Evolutionary conservation across 2,797 vertebrate genomes (phyloP).

Genomic region (Bradypodion ventrale): DNA sequence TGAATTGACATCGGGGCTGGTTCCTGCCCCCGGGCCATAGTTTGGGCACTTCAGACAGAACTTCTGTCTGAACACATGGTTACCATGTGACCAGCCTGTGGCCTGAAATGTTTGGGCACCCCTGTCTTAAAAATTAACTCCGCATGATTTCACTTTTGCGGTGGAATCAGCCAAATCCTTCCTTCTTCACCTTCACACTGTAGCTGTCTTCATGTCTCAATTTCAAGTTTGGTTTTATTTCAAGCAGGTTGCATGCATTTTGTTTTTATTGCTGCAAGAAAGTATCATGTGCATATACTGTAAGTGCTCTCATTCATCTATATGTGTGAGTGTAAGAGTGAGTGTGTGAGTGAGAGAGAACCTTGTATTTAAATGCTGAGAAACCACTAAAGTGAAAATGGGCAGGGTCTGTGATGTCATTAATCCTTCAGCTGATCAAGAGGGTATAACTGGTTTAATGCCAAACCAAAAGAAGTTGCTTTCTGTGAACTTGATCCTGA

Average conservation of each 20-base stretch:
- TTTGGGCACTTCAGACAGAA: no score
- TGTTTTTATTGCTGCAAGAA: neutral
- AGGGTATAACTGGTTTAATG: neutral
- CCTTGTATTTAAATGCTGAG: neutral
- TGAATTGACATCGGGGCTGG: no score
- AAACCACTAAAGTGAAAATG: neutral
- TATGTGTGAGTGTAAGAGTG: no score
- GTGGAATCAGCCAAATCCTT: neutral
- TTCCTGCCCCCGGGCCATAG: no score
- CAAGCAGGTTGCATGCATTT: neutral
- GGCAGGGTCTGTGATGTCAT: neutral
- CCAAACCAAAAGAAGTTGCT: neutral
- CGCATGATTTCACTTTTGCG: neutral
- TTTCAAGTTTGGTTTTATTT: constrained; percentile 1
- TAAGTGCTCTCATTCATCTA: no score
- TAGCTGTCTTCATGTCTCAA: neutral
- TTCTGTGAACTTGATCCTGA: neutral
- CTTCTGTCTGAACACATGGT: no score
- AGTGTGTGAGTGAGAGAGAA: no score
- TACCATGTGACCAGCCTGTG: no score
- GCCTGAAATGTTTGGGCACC: no score
- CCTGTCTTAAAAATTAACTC: no score
- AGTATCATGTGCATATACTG: neutral
- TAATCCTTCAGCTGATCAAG: neutral
- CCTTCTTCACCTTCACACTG: neutral